Evolutionary conservation across 2,797 vertebrate species (phyloP).

Genomic region (Selene dorsalis): DNA sequence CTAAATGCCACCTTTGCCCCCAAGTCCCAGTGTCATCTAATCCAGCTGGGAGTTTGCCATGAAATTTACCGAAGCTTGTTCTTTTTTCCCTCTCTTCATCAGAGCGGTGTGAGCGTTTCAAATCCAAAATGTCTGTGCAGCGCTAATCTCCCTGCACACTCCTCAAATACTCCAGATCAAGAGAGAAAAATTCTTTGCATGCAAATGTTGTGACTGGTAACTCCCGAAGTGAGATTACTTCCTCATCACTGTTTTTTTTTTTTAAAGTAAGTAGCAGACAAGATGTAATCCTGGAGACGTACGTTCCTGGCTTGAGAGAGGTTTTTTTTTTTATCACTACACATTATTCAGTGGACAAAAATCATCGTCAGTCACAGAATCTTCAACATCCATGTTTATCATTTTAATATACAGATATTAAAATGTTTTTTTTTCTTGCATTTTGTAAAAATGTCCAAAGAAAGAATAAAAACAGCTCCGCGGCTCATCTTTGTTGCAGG

Average conservation of each 20-base stretch:
- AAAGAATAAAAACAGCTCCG: neutral
- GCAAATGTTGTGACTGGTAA: conserved; percentile 2
- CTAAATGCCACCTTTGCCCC: neutral
- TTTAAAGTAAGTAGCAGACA: neutral
- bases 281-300: neutral
- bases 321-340: no score
- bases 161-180: neutral
- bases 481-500: neutral
- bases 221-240: neutral
- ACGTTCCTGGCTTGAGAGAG: no score
- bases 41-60: neutral
- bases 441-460: neutral
- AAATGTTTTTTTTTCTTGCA: neutral
- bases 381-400: conserved; percentile 3
- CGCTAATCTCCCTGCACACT: neutral
- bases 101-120: neutral
- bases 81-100: neutral
- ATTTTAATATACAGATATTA: neutral
- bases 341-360: neutral
- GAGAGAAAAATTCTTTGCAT: neutral
- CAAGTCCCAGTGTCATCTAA: neutral
- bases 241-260: neutral
- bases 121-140: neutral
- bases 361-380: neutral
- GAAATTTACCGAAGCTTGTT: neutral